Evolutionary conservation across 2,113 vertebrate species (phyloP), one percentile per base, ranked within the genome.

Genomic region (Syngnathoides biaculeatus): DNA sequence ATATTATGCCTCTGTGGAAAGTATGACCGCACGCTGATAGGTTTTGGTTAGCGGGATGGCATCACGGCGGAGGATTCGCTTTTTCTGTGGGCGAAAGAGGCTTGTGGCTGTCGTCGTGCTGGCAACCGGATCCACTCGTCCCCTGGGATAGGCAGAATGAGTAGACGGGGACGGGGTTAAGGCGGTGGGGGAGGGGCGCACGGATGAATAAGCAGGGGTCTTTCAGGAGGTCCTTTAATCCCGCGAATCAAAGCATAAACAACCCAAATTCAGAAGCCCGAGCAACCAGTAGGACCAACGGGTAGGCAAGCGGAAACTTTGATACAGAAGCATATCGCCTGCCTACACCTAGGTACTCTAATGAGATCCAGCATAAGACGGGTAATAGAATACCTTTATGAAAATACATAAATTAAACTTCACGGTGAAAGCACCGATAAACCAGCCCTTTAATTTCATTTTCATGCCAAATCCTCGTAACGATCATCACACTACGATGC

Each of bases 201-300:
- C 72, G 71, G 55, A 62, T 76, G 65, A 67, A 74, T 74, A 69
- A 73, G 58, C 68, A 43, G 78, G 71, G 74, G 76, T 74, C 61
- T 84, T 79, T 87, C 84, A 87, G 60, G 78, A 83, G 84, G 88
- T 88, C 68, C 81, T 84, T 75, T 91, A 88, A 90, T 89, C 88
- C 79, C 64, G 30, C 7, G 30, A 82, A 85, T 82, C 82, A 87
- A 84, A 88, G 80, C 78, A 75, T 78, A 80, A 87, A 80, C 79
- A 85, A 61, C 53, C 48, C 47, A 52, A 57, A 70, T 75, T 74
- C 40, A 69, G 80, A 64, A 68, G 64, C 39, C 70, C 57, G 17
- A 55, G 14, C 2, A 59, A 64, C 60, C 48, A 4, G 27, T 53
- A 2, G 45, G 24, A 20, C 40, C 26, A 27, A 13, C 27, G 7